Evolutionary conservation across 2,797 vertebrate species (phyloP), one percentile per base, ranked within the genome.

Genomic region (Myripristis jacobus): DNA sequence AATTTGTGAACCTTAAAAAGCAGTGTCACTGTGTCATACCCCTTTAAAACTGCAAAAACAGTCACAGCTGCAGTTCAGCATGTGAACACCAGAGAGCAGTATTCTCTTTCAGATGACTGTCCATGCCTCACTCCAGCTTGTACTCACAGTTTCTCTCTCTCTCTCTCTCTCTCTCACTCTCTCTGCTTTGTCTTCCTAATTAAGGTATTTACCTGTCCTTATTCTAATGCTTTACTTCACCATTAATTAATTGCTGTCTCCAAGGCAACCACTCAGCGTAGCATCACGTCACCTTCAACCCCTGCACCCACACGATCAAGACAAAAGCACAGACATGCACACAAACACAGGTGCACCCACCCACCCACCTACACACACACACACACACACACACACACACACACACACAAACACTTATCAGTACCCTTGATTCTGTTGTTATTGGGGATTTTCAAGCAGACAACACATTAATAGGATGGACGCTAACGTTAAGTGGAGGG

Each of bases 391-490:
- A 50, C 19, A 24, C 22, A 24, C 48, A 55, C 56, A 41, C 25
- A 58, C 15, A 19, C 6, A 21, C 41, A 38, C 34, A 10, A 58
- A 41, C n/a, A 69, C 1, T 43, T 58, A 79, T 70, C 75, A 54
- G 46, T 55, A 75, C 64, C 58, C 52, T 70, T 66, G 60, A 51
- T 24, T 77, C 47, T 70, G 54, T 79, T 84, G 58, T 75, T 83
- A 69, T 73, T 60, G 69, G 60, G 64, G 70, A 53, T 78, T 79
- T 48, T 44, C 24, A 44, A 57, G 47, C 64, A 63, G 82, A 80
- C 71, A 75, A 67, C 73, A 52, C 75, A 88, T 78, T 77, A 83
- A 82, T 67, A 62, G 78, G 66, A 84, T 81, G 70, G 82, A 64
- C 58, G 19, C 68, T 77, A 78, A 53, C 73, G 71, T 79, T 80